Base-by-base conservation (phyloP, 2,888 invertebrate genomes). In the Acleris emargana region DNA sequence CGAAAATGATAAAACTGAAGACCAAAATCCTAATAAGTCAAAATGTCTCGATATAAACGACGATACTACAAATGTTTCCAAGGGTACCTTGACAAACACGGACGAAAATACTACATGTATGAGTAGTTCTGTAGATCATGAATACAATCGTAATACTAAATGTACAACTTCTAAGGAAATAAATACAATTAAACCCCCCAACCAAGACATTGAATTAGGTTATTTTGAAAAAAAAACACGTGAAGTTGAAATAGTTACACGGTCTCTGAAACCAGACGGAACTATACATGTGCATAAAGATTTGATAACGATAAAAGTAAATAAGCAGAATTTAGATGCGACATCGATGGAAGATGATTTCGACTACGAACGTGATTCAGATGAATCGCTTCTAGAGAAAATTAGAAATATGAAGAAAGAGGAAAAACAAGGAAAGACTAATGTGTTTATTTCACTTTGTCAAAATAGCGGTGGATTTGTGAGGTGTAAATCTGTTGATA, bases 211-310 rank as follows among this genome's bases (percentile, higher is more conserved):
- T 38, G 67, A 75, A 18, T 50, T 73, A 2, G 77, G 76, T 5
- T 72, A 72, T 49, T 76, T 74, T 58, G 78, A 79, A 57, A 78
- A 73, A 38, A 80, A 76, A 58, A 76, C 72, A n/a, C 78, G 82
- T 68, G 77, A 82, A 72, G 74, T 78, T n/a, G 73, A 81, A 1
- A 83, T 75, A 69, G 71, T 84, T 2, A 77, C 71, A 9, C 76
- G 78, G 62, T 45, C 71, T 16, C 67, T 73, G 20, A 79, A 83
- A 25, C 69, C 72, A 18, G 78, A 83, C 64, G 84, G 84, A 2
- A 79, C 76, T 20, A 64, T 84, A 9, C 70, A 68, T 13, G 80
- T 82, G 69, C 76, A 83, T 67, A 82, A 77, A 68, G 74, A 78
- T 73, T 69, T 77, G 0, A 76, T 82, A n/a, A 82, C 77, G 13